Evolutionary conservation across 2,113 vertebrate genomes (phyloP).

Genomic region (Ammospiza caudacuta): DNA sequence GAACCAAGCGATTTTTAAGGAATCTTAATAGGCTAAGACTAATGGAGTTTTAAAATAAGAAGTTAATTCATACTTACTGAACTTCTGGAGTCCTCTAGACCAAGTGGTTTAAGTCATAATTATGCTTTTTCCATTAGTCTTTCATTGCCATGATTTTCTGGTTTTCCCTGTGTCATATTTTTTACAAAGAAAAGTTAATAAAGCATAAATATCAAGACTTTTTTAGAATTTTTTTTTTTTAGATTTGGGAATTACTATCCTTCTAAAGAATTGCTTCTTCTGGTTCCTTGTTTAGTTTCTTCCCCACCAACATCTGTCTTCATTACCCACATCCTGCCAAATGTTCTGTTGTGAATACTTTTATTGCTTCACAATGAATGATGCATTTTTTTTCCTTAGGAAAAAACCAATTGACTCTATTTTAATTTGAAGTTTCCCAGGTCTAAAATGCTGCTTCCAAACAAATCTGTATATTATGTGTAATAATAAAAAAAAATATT

Average conservation of each 20-base stretch:
- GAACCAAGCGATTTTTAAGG: background rate
- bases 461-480: background rate
- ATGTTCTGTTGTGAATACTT: background rate
- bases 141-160: background rate
- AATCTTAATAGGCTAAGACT: background rate
- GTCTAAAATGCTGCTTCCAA: background rate
- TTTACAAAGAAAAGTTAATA: background rate
- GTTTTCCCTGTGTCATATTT: background rate
- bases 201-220: background rate
- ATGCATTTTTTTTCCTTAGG: background rate
- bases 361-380: background rate
- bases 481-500: background rate
- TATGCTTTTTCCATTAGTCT: background rate
- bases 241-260: background rate
- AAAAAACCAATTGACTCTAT: background rate
- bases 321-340: background rate
- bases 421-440: background rate
- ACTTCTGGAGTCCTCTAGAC: background rate
- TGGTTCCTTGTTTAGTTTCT: conserved; percentile 4
- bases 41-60: background rate
- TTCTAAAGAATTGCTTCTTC: background rate
- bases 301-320: background rate
- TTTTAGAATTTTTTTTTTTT: background rate
- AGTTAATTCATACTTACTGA: background rate
- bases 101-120: background rate